These are phyloP conservation scores for Dexiosoma caninum DNA, from an alignment of 2,888 invertebrate species.

Conservation along the genomic window DNA sequence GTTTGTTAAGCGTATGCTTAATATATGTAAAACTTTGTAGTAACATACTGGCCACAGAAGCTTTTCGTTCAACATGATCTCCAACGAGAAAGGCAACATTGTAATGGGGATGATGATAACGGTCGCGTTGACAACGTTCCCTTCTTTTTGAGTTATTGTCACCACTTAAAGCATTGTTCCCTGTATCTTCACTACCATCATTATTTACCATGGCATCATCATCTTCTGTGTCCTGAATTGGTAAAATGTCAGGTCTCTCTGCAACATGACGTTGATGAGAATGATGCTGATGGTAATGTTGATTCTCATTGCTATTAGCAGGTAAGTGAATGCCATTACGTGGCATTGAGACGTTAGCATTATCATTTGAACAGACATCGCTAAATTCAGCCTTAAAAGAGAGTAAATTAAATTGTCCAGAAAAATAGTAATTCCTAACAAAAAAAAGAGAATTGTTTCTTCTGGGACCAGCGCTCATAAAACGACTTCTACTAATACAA, in stretches of 20 bases:
- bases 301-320: slow-evolving; percentile 45
- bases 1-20: slow-evolving; percentile 80
- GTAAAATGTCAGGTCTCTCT: slow-evolving; percentile 77
- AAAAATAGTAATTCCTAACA: no score
- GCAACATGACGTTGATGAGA: slow-evolving; percentile 64
- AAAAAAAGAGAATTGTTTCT: no score
- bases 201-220: slow-evolving; percentile 62
- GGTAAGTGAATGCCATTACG: slow-evolving; percentile 35
- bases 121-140: slow-evolving; percentile 43
- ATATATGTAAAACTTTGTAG: slow-evolving; percentile 73
- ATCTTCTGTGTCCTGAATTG: slow-evolving; percentile 71
- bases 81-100: slow-evolving; percentile 69
- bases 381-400: slow-evolving; percentile 45
- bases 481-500: no score
- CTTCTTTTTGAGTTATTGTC: background rate
- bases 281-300: slow-evolving; percentile 55
- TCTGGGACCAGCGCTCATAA: no score
- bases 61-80: slow-evolving; percentile 77
- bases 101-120: slow-evolving; percentile 48
- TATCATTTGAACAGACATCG: slow-evolving; percentile 42
- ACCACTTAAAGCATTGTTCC: background rate
- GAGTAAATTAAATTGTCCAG: no score
- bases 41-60: slow-evolving; percentile 75
- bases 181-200: background rate
- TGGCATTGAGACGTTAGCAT: background rate